Evolutionary conservation across 2,113 vertebrate species (phyloP), one percentile per base, ranked within the genome.

Genomic region (Corythoichthys haematopterus): DNA sequence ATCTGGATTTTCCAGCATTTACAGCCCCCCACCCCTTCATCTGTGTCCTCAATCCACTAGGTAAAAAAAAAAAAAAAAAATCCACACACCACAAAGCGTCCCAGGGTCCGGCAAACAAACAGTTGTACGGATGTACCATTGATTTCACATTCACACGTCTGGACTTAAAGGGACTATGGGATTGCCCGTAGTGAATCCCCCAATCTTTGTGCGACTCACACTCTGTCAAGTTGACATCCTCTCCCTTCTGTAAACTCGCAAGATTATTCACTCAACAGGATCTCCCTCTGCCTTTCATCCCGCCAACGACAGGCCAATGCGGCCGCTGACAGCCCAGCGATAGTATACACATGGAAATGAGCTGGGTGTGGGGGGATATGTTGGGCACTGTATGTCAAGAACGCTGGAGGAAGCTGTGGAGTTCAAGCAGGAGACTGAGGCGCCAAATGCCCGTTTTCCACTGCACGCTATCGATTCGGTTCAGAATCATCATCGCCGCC

Each of bases 221-320:
- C 82, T 80, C 89, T 90, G 87, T 92, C 89, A 90, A 88, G 84
- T 89, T 88, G 83, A 92, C 89, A 90, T 87, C 79, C 84, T 88
- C 81, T 89, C 88, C 83, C 80, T 83, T 89, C 88, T 91, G 89
- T 91, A 88, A 91, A 91, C 88, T 88, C 86, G 80, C 79, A 65
- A 91, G 91, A 91, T 91, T 92, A 91, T 91, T 91, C 90, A 85
- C 88, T 91, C 89, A 89, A 92, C 90, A 91, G 90, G 90, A 93
- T 93, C 90, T 84, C 83, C 76, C 81, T 81, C 81, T 81, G 75
- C 73, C 83, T 90, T 92, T 91, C 87, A 91, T 91, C 88, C 87
- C 68, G 81, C 74, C 70, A 88, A 89, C 88, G 86, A 87, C 88
- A 88, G 87, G 87, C 90, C 91, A 88, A 88, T 87, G 82, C 74